Percentiles rank a stretch among this genome's conserved stretches.
Conservation (phyloP, 2,113 vertebrate species). For the Cyphomyrus plagiostoma region DNA sequence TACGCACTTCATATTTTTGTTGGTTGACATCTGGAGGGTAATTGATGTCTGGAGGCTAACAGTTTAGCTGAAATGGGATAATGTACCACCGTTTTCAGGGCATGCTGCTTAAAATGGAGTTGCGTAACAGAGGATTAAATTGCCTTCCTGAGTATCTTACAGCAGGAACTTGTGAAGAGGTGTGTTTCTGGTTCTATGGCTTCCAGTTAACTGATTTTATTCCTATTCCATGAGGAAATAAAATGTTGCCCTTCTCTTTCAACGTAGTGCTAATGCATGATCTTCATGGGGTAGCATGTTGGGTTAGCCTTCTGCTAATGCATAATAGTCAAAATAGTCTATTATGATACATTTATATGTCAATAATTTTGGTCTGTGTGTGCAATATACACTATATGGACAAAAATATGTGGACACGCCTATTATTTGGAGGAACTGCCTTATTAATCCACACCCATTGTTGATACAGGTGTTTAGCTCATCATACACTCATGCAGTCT, state of each 20-base stretch:
- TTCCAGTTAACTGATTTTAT: not conserved
- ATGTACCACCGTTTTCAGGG: not conserved
- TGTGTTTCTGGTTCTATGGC: not conserved
- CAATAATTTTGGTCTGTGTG: not conserved
- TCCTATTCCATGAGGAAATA: not conserved
- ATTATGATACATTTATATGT: not conserved
- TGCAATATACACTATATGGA: not conserved
- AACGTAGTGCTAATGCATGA: not conserved
- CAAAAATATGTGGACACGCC: not conserved
- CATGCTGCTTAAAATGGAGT: not conserved
- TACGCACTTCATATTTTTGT: not conserved
- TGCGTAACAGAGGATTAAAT: not conserved
- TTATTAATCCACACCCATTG: not conserved
- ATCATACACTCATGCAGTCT: not conserved
- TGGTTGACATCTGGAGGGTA: not conserved
- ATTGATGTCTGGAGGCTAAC: not conserved
- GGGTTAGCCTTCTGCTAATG: not conserved
- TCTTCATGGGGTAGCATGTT: not conserved
- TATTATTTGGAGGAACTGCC: not conserved
- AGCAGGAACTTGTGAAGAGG: not conserved
- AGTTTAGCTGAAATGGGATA: not conserved
- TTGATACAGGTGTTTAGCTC: not conserved
- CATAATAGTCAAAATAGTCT: not conserved
- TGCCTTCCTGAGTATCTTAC: not conserved
- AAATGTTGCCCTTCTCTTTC: not conserved